Evolutionary conservation across 2,888 invertebrate genomes (phyloP).

Genomic region (Cryptocheilus praepositus): DNA sequence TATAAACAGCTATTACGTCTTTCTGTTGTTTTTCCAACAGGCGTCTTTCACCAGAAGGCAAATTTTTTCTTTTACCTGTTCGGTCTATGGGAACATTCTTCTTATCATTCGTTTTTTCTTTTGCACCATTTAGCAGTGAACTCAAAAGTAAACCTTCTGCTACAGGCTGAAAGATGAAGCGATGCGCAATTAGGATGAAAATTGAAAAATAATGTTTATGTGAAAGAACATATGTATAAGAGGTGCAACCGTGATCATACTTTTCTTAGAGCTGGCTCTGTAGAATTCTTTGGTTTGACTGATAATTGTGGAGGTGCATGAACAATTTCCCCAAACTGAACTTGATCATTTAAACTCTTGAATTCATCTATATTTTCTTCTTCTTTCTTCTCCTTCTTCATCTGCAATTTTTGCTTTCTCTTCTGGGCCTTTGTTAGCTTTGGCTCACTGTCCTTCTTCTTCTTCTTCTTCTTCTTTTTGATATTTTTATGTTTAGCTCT

Average conservation of each 20-base stretch:
- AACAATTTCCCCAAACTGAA: constrained; percentile 85
- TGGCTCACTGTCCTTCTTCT: constrained; percentile 32
- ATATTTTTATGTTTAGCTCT: constrained; percentile 69
- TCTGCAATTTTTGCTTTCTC: constrained; percentile 76
- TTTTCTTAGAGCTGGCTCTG: constrained; percentile 71
- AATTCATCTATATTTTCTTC: constrained; percentile 75
- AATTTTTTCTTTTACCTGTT: constrained; percentile 79
- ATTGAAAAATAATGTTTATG: background rate
- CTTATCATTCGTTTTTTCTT: background rate
- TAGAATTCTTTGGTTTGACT: constrained; percentile 76
- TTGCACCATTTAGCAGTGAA: constrained; percentile 71
- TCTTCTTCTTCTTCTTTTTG: constrained; percentile 67
- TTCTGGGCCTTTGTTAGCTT: constrained; percentile 78
- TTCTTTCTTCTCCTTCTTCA: constrained; percentile 75
- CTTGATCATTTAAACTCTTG: constrained; percentile 77
- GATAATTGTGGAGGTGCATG: constrained; percentile 83
- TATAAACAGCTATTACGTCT: constrained; percentile 79
- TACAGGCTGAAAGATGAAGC: constrained; percentile 77
- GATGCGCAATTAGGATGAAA: constrained; percentile 9
- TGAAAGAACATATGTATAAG: constrained; percentile 8
- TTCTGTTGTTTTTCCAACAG: constrained; percentile 79
- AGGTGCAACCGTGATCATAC: constrained; percentile 59
- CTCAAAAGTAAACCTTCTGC: constrained; percentile 80
- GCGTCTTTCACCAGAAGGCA: constrained; percentile 78
- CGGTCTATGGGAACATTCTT: constrained; percentile 67